Evolutionary conservation across 2,888 invertebrate species (phyloP).

Genomic region (Azorinus chamasolen): DNA sequence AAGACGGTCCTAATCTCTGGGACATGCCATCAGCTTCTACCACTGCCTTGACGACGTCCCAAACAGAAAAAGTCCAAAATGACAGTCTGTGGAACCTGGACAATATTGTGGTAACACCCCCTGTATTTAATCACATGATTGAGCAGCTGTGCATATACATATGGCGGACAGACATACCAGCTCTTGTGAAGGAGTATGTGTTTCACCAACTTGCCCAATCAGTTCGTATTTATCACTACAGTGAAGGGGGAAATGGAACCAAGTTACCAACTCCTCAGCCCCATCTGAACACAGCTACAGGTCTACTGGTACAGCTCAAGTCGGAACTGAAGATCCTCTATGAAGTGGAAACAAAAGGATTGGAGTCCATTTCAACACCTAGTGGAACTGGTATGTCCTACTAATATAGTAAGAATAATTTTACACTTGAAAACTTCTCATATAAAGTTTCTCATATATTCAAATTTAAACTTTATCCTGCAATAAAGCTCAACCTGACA

Average conservation of each 20-base stretch:
- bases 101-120: slow-evolving; percentile 80
- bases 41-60: neutral
- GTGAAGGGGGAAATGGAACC: slow-evolving; percentile 74
- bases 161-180: slow-evolving; percentile 83
- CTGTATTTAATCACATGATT: slow-evolving; percentile 80
- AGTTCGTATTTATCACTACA: slow-evolving; percentile 79
- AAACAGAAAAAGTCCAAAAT: slow-evolving; percentile 58
- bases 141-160: slow-evolving; percentile 83
- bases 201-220: slow-evolving; percentile 85
- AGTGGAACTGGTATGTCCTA: slow-evolving; percentile 71
- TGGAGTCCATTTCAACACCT: slow-evolving; percentile 74
- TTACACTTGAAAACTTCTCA: too few relatives aligned
- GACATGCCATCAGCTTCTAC: slow-evolving; percentile 26
- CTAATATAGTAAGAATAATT: too few relatives aligned
- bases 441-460: too few relatives aligned
- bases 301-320: slow-evolving; percentile 80
- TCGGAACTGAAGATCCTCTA: slow-evolving; percentile 82
- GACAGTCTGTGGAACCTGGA: slow-evolving; percentile 81
- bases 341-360: slow-evolving; percentile 82
- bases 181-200: slow-evolving; percentile 83
- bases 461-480: too few relatives aligned
- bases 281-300: slow-evolving; percentile 75
- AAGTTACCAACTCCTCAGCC: slow-evolving; percentile 69
- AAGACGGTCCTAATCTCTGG: slow-evolving; percentile 48
- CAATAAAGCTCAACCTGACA: too few relatives aligned